These are phyloP conservation scores for Tarsius wallacei DNA, from an alignment of 2,797 vertebrate species.

Conservation along the genomic window DNA sequence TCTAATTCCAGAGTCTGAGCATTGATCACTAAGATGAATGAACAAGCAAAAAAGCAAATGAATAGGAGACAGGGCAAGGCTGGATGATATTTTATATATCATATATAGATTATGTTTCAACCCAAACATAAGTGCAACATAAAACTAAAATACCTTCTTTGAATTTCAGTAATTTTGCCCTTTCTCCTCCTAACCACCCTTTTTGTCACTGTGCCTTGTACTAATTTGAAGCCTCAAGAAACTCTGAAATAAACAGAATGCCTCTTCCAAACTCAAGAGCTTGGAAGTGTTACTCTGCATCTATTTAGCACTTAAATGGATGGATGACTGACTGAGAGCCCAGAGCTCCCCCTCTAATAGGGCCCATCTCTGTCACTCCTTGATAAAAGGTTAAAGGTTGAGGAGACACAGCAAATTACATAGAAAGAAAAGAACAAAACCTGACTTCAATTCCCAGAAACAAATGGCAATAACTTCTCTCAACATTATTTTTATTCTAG, in stretches of 20 bases:
- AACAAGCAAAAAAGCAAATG: not conserved
- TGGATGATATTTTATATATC: not conserved
- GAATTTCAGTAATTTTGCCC: not conserved
- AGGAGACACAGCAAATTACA: not conserved
- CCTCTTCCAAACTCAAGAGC: not conserved
- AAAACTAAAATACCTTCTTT: not conserved
- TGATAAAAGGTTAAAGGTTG: slow-evolving; percentile 8
- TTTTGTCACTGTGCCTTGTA: not conserved
- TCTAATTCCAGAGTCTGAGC: not conserved
- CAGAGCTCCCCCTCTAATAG: not conserved
- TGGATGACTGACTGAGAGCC: not conserved
- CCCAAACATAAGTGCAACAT: not conserved
- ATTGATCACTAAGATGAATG: not conserved
- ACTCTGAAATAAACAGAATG: slow-evolving; percentile 12
- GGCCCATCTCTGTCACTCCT: not conserved
- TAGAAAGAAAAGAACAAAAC: not conserved
- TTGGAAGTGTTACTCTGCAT: not conserved
- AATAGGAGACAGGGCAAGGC: not conserved
- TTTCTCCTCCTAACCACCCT: not conserved
- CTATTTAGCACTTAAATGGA: not conserved
- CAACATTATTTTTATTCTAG: slow-evolving; percentile 37
- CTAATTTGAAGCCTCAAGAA: slow-evolving; percentile 16
- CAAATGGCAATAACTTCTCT: slow-evolving; percentile 16
- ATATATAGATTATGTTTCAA: not conserved
- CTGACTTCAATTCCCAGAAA: not conserved